phyloP scores from a whole-genome alignment of 2,888 invertebrate genomes.

The Mongoloraphidia duomilia region DNA sequence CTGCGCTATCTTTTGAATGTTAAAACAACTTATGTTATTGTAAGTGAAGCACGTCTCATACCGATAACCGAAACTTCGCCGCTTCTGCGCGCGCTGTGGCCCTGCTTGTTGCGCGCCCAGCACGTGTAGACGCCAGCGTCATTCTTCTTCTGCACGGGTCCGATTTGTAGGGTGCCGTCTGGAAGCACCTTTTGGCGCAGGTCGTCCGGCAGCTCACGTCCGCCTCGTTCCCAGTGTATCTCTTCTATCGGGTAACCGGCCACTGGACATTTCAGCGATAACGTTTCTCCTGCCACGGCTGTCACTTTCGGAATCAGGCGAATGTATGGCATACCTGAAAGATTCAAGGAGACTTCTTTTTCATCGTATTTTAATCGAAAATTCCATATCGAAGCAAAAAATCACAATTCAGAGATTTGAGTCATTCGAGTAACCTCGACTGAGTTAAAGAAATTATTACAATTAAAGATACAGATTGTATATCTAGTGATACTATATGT shows the following conservation, averaged over 20 bases:
- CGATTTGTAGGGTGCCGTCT: slow-evolving; percentile 61
- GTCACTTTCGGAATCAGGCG: slow-evolving; percentile 67
- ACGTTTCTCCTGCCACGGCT: slow-evolving; percentile 61
- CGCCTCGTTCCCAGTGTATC: slow-evolving; percentile 65
- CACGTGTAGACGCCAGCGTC: slow-evolving; percentile 71
- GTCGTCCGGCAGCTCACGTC: slow-evolving; percentile 61
- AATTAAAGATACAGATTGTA: too few relatives aligned
- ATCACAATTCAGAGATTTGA: too few relatives aligned
- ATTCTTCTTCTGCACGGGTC: slow-evolving; percentile 56
- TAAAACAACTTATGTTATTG: neutral
- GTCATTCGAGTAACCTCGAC: too few relatives aligned
- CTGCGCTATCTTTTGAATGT: too few relatives aligned
- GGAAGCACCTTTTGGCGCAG: slow-evolving; percentile 58
- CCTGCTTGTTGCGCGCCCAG: slow-evolving; percentile 63
- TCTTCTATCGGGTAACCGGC: slow-evolving; percentile 71
- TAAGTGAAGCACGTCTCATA: slow-evolving; percentile 30
- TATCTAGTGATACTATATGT: too few relatives aligned
- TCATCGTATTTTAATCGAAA: too few relatives aligned
- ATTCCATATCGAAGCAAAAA: too few relatives aligned
- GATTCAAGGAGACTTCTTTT: neutral
- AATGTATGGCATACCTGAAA: slow-evolving; percentile 60
- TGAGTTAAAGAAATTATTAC: too few relatives aligned
- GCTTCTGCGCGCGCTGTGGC: slow-evolving; percentile 55
- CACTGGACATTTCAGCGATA: slow-evolving; percentile 64
- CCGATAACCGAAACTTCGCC: slow-evolving; percentile 66